Conservation (phyloP, 2,797 vertebrate species). For the Hydrolagus colliei region DNA sequence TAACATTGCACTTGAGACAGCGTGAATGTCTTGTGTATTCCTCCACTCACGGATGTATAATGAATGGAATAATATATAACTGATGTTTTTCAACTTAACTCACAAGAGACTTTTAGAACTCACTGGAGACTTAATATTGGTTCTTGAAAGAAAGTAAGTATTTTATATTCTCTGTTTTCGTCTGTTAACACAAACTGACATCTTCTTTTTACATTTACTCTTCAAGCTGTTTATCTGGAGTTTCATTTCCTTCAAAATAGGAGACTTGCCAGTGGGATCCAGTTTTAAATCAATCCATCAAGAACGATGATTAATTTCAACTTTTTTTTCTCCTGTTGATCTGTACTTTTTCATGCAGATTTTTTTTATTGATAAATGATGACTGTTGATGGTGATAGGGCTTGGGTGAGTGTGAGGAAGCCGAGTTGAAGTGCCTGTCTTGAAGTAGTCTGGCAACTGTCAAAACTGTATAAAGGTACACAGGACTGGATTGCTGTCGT, state of each 20-base stretch:
- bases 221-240: background rate
- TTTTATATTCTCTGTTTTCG: background rate
- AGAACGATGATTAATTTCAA: background rate
- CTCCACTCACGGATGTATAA: background rate
- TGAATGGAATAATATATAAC: conserved; percentile 19
- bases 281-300: background rate
- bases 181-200: background rate
- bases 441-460: too few relatives aligned
- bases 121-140: background rate
- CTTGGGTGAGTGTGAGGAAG: too few relatives aligned
- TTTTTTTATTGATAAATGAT: background rate
- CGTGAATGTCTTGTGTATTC: background rate
- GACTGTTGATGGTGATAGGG: background rate
- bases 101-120: background rate
- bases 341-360: background rate
- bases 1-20: background rate
- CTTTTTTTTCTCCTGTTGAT: background rate
- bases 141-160: background rate
- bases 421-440: too few relatives aligned
- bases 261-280: background rate
- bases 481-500: too few relatives aligned
- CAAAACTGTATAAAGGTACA: too few relatives aligned
- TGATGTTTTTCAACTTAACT: background rate
- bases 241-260: background rate
- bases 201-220: background rate